A percentile compares a stretch with the other conserved stretches of the same genome.
Conservation (phyloP, 2,113 vertebrate genomes). For the Rhombomys opimus region DNA sequence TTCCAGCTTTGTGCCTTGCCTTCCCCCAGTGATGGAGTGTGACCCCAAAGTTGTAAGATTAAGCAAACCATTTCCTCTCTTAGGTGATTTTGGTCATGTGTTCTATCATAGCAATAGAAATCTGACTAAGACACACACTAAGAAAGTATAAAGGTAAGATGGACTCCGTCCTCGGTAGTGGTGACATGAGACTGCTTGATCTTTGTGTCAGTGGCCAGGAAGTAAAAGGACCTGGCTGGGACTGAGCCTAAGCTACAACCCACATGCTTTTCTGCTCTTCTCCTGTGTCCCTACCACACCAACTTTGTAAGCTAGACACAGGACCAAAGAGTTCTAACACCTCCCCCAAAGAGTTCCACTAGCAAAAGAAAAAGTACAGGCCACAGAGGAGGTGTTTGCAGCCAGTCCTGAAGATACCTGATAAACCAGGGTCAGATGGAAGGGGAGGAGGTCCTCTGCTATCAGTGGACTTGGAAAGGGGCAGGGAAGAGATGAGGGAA, state of each 20-base stretch:
- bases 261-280: background rate
- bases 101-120: background rate
- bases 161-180: background rate
- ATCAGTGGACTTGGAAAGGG: too few species aligned
- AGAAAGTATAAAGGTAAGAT: too few species aligned
- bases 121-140: background rate
- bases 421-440: too few species aligned
- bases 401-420: too few species aligned
- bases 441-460: too few species aligned
- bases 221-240: background rate
- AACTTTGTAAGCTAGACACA: background rate
- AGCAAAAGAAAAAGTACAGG: too few species aligned
- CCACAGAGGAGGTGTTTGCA: too few species aligned
- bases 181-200: background rate
- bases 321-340: background rate
- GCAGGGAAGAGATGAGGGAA: too few species aligned
- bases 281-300: background rate
- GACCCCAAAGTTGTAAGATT: background rate
- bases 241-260: background rate
- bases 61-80: background rate
- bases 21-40: background rate
- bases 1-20: background rate
- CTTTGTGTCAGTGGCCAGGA: background rate
- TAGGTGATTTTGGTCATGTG: background rate
- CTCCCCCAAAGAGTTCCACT: background rate